Conservation (phyloP, 2,888 invertebrate genomes). For the Lepidocyrtinus sp. region DNA sequence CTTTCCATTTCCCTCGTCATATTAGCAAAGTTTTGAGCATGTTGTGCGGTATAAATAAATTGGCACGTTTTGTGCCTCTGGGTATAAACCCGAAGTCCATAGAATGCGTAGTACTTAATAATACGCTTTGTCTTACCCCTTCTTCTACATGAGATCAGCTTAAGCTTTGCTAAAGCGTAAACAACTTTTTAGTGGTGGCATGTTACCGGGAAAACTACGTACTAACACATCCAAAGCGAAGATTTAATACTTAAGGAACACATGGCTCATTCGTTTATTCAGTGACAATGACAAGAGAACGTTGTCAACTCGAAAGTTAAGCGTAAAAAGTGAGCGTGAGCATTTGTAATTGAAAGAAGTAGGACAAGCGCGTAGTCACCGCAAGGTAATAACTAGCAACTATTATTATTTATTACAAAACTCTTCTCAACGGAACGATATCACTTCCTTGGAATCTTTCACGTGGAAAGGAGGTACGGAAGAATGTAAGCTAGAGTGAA, state of each 20-base stretch:
- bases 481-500: no score
- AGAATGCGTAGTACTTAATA: neutral
- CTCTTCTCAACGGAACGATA: no score
- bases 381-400: slow-evolving; percentile 4
- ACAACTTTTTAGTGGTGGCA: no score
- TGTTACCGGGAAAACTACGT: no score
- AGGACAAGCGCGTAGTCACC: slow-evolving; percentile 1
- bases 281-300: neutral
- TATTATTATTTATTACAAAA: slow-evolving; percentile 9
- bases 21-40: neutral
- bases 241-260: no score
- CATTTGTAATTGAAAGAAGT: neutral
- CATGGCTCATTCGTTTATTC: no score
- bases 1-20: slow-evolving; percentile 17
- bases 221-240: no score
- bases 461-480: no score
- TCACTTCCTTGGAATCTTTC: no score
- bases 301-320: neutral
- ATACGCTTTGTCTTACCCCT: slow-evolving; percentile 14
- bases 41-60: slow-evolving; percentile 14
- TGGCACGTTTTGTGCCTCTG: slow-evolving; percentile 18
- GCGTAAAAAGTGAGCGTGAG: neutral
- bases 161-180: no score
- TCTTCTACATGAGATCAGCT: no score
- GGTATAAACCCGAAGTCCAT: neutral